Conservation (phyloP, 2,888 invertebrate species). For the Saturnia pavonia region DNA sequence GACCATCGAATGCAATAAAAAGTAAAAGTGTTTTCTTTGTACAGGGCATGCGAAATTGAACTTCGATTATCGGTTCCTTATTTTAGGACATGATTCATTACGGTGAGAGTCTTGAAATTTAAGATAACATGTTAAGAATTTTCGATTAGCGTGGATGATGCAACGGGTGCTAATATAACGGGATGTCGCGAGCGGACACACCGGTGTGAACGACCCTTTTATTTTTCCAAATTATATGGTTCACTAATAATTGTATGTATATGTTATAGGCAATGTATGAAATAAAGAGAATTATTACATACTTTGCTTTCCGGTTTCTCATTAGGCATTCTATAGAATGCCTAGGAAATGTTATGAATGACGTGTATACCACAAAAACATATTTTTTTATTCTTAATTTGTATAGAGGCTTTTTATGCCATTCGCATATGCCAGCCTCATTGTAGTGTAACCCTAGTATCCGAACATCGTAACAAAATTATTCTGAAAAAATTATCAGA, state of each 20-base stretch:
- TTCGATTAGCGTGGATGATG: constrained; percentile 72
- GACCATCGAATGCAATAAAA: constrained; percentile 59
- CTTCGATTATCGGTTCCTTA: constrained; percentile 66
- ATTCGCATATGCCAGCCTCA: no score
- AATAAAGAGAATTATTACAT: no score
- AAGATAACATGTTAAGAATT: constrained; percentile 65
- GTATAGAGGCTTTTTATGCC: no score
- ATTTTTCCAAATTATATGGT: constrained; percentile 35
- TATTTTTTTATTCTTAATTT: no score
- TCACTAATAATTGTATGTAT: constrained; percentile 21
- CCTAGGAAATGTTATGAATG: no score
- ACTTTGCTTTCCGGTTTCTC: no score
- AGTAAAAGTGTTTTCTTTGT: constrained; percentile 79
- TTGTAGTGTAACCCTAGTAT: no score
- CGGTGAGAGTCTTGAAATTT: constrained; percentile 66
- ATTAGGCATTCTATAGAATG: no score
- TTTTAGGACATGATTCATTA: constrained; percentile 74
- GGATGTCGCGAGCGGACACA: constrained; percentile 47
- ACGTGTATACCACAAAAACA: no score
- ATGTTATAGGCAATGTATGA: no score
- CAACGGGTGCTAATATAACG: constrained; percentile 59
- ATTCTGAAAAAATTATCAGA: no score
- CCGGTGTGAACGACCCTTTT: constrained; percentile 50
- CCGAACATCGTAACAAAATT: no score
- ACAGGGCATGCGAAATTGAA: constrained; percentile 65